Evolutionary conservation across 2,797 vertebrate species (phyloP), one percentile per base, ranked within the genome.

Genomic region (Lutjanus campechanus): DNA sequence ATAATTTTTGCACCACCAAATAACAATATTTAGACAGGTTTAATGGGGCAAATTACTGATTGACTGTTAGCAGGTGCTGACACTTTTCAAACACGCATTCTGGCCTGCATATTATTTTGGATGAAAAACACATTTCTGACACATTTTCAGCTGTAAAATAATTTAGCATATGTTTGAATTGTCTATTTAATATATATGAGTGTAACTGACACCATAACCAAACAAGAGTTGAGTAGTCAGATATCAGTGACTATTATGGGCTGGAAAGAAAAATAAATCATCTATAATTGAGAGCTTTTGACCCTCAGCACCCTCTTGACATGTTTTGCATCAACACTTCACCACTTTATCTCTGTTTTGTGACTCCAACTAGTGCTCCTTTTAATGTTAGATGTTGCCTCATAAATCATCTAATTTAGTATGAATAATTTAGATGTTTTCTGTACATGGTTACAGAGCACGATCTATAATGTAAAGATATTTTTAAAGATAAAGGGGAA

Each of bases 211-310:
- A 22, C 50, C 7, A 20, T 61, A 36, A 51, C 22, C 72, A 64
- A 19, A 49, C 19, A 22, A 53, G 25, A 3, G 29, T 36, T 36
- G 29, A 36, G 29, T 36, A 79, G 53, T 1, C 25, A 25, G 49
- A 53, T 40, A 49, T 15, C 20, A 49, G 20, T 15, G 59, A 25
- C 19, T 46, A 11, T 47, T 11, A 67, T 55, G 41, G 43, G 50
- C 40, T 47, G 22, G 19, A 47, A 19, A 67, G 15, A 54, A 41
- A 46, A 19, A 29, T 2, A 17, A 54, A 16, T 60, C 19, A 44
- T 40, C 49, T 54, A 15, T 40, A 72, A 72, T 67, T 72, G 19
- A 17, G 71, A 40, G 13, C 10, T 53, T 72, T 46, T 22, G 54
- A 78, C 47, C 15, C 22, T 59, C 5, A 20, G 19, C 29, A 19